Base-by-base conservation (phyloP, 2,113 vertebrate species). In the Pseudorectes ferrugineus region DNA sequence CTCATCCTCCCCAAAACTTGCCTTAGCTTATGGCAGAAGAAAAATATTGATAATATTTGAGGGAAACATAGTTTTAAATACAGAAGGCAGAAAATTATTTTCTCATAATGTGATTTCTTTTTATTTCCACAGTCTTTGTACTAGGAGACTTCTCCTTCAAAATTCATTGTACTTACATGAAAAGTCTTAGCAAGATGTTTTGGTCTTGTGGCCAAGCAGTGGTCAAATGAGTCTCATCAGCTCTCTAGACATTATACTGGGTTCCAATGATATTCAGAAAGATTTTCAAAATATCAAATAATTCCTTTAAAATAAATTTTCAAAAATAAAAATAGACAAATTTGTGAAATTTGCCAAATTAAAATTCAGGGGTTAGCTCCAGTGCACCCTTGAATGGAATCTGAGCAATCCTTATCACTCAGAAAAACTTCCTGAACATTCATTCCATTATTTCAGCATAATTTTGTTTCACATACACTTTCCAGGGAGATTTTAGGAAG, bases 401-500 rank as follows among this genome's bases (percentile, higher is more conserved):
- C 10, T 76, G 63, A 88, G 42, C 16, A 25, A 54, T 33, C 29
- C 21, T 67, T 36, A 48, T 49, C 35, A 40, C 36, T 71, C 88
- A 83, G 46, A 70, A 92, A 82, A 59, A 35, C 24, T 63, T 93
- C 22, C 48, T 68, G 40, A 90, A 58, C 42, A 45, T 62, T 68
- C 43, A 46, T 86, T 85, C 40, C 24, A n/a, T 61, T 65, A 48
- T 92, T 86, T 89, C 84, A 89, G 65, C 52, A 74, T 75, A 11
- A 82, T 82, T 85, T 85, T 95, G 57, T 93, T 73, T 74, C 77
- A 85, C 52, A 70, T 94, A 57, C 49, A 78, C 43, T 95, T 84
- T 84, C 33, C 59, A 99, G 97, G 7, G 99, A 99, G 76, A 98
- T 99, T 88, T 98, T 98, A 52, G 99, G 98, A 25, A 98, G 98